Percentiles rank a stretch among this genome's conserved stretches.
Conservation (phyloP, 1,140 invertebrate genomes). For the Bombus soroeensis region DNA sequence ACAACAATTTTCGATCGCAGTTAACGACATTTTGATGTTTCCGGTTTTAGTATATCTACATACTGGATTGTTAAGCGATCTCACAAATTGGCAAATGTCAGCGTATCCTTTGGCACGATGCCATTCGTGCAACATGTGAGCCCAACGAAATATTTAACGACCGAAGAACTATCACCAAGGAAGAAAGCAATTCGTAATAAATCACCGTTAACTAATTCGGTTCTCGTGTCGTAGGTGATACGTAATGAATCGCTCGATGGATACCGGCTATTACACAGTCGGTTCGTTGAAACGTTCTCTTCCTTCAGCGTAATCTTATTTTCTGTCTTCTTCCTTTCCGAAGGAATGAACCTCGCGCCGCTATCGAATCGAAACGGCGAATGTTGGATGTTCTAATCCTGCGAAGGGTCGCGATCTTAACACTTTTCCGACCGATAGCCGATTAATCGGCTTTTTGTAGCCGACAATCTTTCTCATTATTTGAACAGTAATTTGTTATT, state of each 20-base stretch:
- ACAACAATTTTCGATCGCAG: not conserved
- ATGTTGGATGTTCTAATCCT: no score
- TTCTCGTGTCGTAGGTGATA: not conserved
- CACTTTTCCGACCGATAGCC: no score
- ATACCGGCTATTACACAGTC: not conserved
- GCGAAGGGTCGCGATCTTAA: no score
- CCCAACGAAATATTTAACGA: slow-evolving; percentile 8
- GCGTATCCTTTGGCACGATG: slow-evolving; percentile 27
- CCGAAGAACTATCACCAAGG: not conserved
- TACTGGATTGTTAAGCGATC: slow-evolving; percentile 28
- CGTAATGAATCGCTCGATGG: not conserved
- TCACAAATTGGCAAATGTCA: slow-evolving; percentile 35
- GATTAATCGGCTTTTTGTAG: no score
- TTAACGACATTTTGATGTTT: slow-evolving; percentile 1
- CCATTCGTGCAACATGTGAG: slow-evolving; percentile 56
- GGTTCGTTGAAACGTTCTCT: not conserved
- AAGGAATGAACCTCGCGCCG: not conserved
- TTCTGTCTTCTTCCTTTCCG: not conserved
- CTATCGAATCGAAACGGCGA: not conserved
- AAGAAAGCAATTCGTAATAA: slow-evolving; percentile 17
- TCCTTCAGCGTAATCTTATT: not conserved
- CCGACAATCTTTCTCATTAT: no score
- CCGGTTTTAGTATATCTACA: not conserved
- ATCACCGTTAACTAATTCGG: slow-evolving; percentile 8
- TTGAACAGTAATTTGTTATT: no score